Conservation (phyloP, 2,113 vertebrate genomes). For the Axis porcinus region DNA sequence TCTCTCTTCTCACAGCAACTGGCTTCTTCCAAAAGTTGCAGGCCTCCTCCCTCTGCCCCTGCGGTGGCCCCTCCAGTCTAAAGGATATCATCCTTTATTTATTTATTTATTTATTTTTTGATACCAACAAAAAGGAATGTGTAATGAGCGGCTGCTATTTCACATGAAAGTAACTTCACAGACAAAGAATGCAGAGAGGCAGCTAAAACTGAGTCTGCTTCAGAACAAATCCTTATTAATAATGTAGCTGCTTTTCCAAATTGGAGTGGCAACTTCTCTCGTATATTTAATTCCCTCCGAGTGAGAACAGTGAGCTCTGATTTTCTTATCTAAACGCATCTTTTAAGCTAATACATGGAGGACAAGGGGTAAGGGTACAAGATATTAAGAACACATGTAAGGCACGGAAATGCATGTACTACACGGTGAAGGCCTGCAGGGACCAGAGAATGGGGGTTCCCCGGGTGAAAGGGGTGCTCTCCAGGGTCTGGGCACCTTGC, state of each 20-base stretch:
- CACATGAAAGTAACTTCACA: conserved; percentile 81
- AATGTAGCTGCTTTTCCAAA: conserved; percentile 80
- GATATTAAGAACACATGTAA: background rate
- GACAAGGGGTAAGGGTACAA: conserved; percentile 58
- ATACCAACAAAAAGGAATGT: conserved; percentile 81
- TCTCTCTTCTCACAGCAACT: background rate
- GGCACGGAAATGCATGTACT: accelerated
- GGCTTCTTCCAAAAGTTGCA: conserved; percentile 74
- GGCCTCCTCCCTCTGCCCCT: conserved; percentile 52
- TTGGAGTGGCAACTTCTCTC: conserved; percentile 76
- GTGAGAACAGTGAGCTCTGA: conserved; percentile 75
- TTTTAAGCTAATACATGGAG: conserved; percentile 72
- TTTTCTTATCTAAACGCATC: conserved; percentile 77
- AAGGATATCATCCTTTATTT: conserved; percentile 68
- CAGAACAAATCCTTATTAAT: conserved; percentile 81
- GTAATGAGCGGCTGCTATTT: conserved; percentile 74
- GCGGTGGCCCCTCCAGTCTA: conserved; percentile 67
- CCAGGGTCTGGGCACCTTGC: background rate
- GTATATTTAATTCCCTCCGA: conserved; percentile 80
- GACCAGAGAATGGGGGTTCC: background rate
- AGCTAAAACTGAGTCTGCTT: conserved; percentile 79
- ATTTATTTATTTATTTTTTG: conserved; percentile 27
- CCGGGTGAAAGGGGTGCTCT: background rate
- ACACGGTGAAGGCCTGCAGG: accelerated
- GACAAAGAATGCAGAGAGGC: conserved; percentile 79